Evolutionary conservation across 2,113 vertebrate species (phyloP).

Genomic region (Thalassoma bifasciatum): DNA sequence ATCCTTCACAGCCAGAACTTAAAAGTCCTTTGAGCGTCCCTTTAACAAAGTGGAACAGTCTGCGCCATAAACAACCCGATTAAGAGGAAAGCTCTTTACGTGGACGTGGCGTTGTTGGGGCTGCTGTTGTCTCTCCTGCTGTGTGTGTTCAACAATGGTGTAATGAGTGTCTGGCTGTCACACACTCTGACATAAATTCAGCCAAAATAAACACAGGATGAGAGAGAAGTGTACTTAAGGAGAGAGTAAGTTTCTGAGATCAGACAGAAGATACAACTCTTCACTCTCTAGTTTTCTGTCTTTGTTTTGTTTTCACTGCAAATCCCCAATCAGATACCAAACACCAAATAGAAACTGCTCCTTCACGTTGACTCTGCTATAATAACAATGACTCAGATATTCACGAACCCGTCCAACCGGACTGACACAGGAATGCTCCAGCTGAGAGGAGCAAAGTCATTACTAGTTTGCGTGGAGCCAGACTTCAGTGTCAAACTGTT

Average conservation of each 20-base stretch:
- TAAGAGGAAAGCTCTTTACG: conserved; percentile 54
- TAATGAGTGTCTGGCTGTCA: conserved; percentile 40
- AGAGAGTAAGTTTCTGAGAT: conserved; percentile 6
- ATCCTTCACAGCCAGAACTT: not conserved
- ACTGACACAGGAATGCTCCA: not conserved
- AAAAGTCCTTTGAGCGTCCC: conserved; percentile 30
- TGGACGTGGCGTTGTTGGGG: not conserved
- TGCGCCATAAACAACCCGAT: conserved; percentile 53
- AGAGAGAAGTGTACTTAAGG: not conserved
- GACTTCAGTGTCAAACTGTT: conserved; percentile 18
- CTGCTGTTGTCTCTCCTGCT: conserved; percentile 52
- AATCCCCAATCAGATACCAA: not conserved
- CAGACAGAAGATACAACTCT: no score
- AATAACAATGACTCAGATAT: not conserved
- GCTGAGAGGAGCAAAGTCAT: not conserved
- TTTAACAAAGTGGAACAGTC: conserved; percentile 34
- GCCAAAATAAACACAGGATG: conserved; percentile 46
- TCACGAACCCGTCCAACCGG: conserved; percentile 23
- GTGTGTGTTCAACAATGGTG: conserved; percentile 27
- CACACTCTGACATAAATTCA: not conserved
- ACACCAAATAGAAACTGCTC: conserved; percentile 14
- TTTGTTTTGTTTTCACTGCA: not conserved
- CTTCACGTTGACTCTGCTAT: not conserved
- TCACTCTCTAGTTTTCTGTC: no score
- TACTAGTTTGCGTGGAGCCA: not conserved